These are phyloP conservation scores for Mus spicilegus DNA, from an alignment of 2,113 vertebrate species.

Conservation along the genomic window DNA sequence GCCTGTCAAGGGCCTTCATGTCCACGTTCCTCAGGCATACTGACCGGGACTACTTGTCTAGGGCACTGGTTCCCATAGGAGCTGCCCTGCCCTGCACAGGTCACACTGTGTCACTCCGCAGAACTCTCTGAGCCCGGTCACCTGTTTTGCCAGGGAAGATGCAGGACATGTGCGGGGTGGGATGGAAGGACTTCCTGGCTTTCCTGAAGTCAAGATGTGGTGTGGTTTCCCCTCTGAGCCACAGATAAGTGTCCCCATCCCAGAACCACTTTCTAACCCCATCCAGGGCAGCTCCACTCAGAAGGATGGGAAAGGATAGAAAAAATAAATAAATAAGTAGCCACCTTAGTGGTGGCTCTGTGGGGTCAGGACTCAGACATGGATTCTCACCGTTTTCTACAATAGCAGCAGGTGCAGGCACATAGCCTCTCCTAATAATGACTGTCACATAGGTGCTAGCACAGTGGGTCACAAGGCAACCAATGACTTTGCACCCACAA, in stretches of 20 bases:
- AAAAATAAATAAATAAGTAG: constrained; percentile 68
- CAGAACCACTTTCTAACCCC: constrained; percentile 52
- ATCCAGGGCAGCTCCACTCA: constrained; percentile 64
- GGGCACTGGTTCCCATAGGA: not conserved
- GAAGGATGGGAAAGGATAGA: constrained; percentile 56
- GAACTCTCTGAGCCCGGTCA: not conserved
- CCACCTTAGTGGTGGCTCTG: not conserved
- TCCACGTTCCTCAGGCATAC: not conserved
- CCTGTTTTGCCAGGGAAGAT: not conserved
- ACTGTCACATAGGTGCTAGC: not conserved
- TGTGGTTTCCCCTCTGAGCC: not conserved
- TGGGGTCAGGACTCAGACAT: not conserved
- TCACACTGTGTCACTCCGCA: not conserved
- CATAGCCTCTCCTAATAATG: not conserved
- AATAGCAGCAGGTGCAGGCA: not conserved
- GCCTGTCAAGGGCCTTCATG: not conserved
- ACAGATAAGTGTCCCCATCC: not conserved
- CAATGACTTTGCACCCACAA: not conserved
- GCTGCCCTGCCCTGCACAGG: not conserved
- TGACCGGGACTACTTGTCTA: not conserved
- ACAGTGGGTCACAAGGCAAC: not conserved
- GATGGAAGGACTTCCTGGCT: too few species aligned
- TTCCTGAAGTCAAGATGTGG: not conserved
- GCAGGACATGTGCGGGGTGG: not conserved
- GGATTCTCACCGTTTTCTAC: not conserved